Percentiles rank a stretch among this genome's conserved stretches.
Evolutionary conservation across 1,140 invertebrate species (phyloP).

Genomic region (Caenorhabditis briggsae): DNA sequence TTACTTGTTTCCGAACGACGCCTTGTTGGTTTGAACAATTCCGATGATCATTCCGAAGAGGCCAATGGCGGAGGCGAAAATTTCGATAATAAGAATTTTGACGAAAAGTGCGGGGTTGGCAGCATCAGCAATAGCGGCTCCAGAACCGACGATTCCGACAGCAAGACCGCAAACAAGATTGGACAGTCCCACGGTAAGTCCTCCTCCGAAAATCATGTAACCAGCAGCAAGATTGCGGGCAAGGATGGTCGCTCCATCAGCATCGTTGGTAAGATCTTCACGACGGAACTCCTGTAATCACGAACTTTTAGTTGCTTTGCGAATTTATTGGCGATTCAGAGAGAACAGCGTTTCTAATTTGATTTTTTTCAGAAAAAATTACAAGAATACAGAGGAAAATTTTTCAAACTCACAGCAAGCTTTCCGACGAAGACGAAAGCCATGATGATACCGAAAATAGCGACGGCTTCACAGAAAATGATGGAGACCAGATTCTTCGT

Average conservation of each 20-base stretch:
- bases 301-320: not conserved
- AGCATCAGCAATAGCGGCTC: conserved; percentile 94
- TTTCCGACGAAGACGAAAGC: conserved; percentile 93
- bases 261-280: conserved; percentile 29
- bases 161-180: conserved; percentile 95
- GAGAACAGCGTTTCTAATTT: too few relatives aligned
- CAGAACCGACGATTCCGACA: conserved; percentile 92
- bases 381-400: too few relatives aligned
- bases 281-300: conserved; percentile 65
- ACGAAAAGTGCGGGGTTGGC: conserved; percentile 94
- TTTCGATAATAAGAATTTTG: conserved; percentile 97
- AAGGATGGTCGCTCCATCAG: conserved; percentile 55
- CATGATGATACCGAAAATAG: conserved; percentile 98
- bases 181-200: conserved; percentile 90
- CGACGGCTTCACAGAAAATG: conserved; percentile 98
- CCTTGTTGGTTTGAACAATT: conserved; percentile 84
- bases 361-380: too few relatives aligned
- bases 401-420: conserved; percentile 79
- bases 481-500: conserved; percentile 99
- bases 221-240: conserved; percentile 82
- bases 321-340: too few relatives aligned
- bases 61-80: conserved; percentile 97
- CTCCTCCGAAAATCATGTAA: conserved; percentile 95
- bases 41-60: conserved; percentile 97
- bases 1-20: conserved; percentile 60